A percentile compares a stretch with the other conserved stretches of the same genome.
Conservation (phyloP, 2,888 invertebrate genomes). For the Limnephilus rhombicus region DNA sequence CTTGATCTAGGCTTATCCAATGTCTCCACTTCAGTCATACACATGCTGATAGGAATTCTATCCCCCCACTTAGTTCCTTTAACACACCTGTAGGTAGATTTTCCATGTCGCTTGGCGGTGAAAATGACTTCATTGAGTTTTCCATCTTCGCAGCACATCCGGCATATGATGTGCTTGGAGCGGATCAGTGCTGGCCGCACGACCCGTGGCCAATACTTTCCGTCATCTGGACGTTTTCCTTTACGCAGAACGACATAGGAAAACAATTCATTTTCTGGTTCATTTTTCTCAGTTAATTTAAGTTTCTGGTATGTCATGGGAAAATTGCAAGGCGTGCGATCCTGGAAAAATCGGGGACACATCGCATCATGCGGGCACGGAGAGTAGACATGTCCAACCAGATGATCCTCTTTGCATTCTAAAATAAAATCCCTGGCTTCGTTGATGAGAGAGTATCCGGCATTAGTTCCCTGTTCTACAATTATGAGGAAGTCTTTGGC, state of each 20-base stretch:
- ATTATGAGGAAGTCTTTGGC: conserved; percentile 89
- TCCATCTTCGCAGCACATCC: conserved; percentile 86
- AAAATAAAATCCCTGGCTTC: conserved; percentile 92
- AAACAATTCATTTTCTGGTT: conserved; percentile 78
- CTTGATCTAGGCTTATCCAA: not conserved
- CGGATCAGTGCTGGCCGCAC: conserved; percentile 84
- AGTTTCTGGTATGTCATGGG: conserved; percentile 80
- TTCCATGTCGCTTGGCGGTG: conserved; percentile 86
- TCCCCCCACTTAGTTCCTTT: conserved; percentile 89
- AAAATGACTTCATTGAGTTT: conserved; percentile 87
- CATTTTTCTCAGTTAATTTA: conserved; percentile 73
- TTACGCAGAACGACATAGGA: conserved; percentile 91
- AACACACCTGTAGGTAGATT: conserved; percentile 86
- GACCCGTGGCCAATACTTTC: conserved; percentile 87
- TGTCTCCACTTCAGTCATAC: not conserved
- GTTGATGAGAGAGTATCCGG: conserved; percentile 88
- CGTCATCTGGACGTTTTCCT: conserved; percentile 77
- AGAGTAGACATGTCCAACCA: conserved; percentile 82
- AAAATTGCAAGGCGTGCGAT: conserved; percentile 89
- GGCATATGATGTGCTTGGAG: conserved; percentile 86
- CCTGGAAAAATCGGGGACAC: conserved; percentile 85
- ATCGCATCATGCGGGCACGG: conserved; percentile 91
- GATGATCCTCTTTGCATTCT: conserved; percentile 72
- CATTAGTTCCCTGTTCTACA: conserved; percentile 89
- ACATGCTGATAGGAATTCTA: conserved; percentile 80